phyloP scores from a whole-genome alignment of 2,113 vertebrate genomes.

The Labrus mixtus region DNA sequence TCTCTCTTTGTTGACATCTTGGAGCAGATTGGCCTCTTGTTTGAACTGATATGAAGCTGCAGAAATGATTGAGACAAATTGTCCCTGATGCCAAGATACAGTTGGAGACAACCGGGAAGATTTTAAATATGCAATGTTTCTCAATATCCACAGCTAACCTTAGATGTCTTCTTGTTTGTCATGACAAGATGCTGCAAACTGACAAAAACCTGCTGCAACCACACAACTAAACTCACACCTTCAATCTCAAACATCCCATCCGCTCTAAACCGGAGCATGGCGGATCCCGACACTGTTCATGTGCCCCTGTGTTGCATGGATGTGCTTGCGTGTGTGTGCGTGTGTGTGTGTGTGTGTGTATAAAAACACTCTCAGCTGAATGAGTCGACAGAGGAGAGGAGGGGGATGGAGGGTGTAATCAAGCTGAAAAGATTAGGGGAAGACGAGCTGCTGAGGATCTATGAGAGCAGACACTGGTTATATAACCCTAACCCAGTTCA shows the following conservation, averaged over 20 bases:
- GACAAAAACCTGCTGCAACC: constrained; percentile 16
- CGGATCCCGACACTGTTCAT: constrained; percentile 53
- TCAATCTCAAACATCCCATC: constrained; percentile 53
- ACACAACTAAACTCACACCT: constrained; percentile 42
- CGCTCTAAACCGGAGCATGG: constrained; percentile 72
- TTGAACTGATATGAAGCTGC: constrained; percentile 2
- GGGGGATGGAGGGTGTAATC: constrained; percentile 72
- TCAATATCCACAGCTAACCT: constrained; percentile 2
- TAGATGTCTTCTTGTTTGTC: constrained; percentile 13
- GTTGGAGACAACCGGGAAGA: background rate
- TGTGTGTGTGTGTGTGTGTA: constrained; percentile 55
- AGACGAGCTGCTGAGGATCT: constrained; percentile 78
- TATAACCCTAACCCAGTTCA: constrained; percentile 78
- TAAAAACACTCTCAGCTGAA: constrained; percentile 59
- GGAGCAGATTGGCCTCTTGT: background rate
- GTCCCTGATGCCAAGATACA: background rate
- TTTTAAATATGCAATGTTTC: background rate
- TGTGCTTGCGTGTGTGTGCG: constrained; percentile 23
- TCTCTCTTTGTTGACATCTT: constrained; percentile 11
- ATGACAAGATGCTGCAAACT: constrained; percentile 14
- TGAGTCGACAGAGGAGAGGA: constrained; percentile 61
- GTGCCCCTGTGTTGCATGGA: constrained; percentile 26
- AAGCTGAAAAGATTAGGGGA: constrained; percentile 84
- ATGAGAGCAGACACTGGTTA: constrained; percentile 80
- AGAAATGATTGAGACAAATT: background rate